Percentiles rank a stretch among this genome's conserved stretches.
phyloP scores from a whole-genome alignment of 1,140 invertebrate species.

The Centruroides sculpturatus region DNA sequence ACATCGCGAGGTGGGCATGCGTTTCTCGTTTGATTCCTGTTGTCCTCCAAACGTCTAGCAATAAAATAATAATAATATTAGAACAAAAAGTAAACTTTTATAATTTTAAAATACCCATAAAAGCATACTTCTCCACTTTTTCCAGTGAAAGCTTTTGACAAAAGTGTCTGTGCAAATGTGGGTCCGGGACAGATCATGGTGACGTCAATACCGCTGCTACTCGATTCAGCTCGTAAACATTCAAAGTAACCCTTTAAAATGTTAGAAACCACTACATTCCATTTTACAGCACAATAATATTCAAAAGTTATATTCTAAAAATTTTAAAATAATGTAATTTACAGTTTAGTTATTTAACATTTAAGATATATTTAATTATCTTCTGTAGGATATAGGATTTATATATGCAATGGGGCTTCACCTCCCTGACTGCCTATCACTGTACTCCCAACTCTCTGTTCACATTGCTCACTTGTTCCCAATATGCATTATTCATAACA shows the following conservation, averaged over 20 bases:
- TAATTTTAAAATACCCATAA: background rate
- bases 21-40: slow-evolving; percentile 30
- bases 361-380: too few relatives aligned
- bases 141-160: slow-evolving; percentile 52
- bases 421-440: too few relatives aligned
- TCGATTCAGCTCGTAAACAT: slow-evolving; percentile 44
- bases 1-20: slow-evolving; percentile 55
- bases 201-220: slow-evolving; percentile 41
- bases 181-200: slow-evolving; percentile 64
- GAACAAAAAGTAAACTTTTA: background rate
- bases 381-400: too few relatives aligned
- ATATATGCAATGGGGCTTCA: too few relatives aligned
- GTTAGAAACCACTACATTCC: background rate
- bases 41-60: slow-evolving; percentile 7
- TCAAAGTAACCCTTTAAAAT: slow-evolving; percentile 50
- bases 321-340: too few relatives aligned
- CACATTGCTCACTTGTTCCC: too few relatives aligned
- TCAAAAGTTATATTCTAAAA: too few relatives aligned
- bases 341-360: too few relatives aligned
- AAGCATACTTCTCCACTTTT: slow-evolving; percentile 39
- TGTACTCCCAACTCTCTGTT: too few relatives aligned
- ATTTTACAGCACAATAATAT: too few relatives aligned
- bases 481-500: too few relatives aligned
- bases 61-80: background rate
- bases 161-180: slow-evolving; percentile 47